phyloP scores from a whole-genome alignment of 2,888 invertebrate genomes.

The Cerceris ruficornis region DNA sequence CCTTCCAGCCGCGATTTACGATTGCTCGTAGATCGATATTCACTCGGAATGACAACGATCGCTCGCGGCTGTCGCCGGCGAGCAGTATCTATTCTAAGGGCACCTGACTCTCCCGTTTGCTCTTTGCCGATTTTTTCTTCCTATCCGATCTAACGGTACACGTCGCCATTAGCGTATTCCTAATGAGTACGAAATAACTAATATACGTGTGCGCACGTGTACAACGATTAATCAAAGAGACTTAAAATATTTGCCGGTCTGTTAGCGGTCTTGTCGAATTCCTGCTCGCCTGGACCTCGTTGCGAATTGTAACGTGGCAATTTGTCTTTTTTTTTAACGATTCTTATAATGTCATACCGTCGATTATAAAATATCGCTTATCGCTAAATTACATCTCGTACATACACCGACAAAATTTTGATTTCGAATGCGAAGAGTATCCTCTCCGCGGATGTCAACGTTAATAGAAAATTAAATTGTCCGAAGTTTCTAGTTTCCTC shows the following conservation, averaged over 20 bases:
- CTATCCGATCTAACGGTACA: constrained; percentile 38
- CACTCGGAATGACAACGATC: constrained; percentile 44
- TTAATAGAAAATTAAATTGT: neutral
- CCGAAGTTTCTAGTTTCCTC: neutral
- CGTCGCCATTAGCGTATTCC: constrained; percentile 21
- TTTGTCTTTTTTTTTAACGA: too few species aligned
- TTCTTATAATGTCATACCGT: too few species aligned
- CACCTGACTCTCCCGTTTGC: constrained; percentile 15
- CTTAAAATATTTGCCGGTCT: neutral
- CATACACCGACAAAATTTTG: too few species aligned
- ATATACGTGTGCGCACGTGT: constrained; percentile 4
- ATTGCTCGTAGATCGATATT: constrained; percentile 33
- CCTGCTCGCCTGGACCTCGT: too few species aligned
- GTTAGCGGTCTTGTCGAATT: too few species aligned
- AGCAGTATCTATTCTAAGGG: constrained; percentile 19
- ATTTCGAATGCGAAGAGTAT: too few species aligned
- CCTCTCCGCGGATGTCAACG: too few species aligned
- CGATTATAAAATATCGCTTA: too few species aligned
- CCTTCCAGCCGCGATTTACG: constrained; percentile 40
- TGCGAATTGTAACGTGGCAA: too few species aligned
- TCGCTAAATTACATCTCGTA: too few species aligned
- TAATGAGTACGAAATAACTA: constrained; percentile 16
- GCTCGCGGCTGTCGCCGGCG: constrained; percentile 2
- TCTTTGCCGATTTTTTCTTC: neutral
- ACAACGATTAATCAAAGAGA: neutral